Evolutionary conservation across 2,113 vertebrate genomes (phyloP).

Genomic region (Bostrychus sinensis): DNA sequence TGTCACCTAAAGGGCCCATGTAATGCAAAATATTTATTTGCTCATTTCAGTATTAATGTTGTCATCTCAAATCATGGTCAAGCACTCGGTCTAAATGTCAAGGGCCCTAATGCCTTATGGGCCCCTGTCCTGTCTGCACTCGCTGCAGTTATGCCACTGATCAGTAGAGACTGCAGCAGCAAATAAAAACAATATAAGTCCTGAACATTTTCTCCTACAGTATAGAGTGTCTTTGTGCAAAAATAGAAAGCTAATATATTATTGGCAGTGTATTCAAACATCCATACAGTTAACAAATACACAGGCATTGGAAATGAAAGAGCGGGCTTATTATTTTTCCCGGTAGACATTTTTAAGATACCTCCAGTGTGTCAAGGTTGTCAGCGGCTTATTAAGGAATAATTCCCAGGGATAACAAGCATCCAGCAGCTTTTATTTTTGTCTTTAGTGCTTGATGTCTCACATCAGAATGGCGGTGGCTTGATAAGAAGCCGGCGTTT

Average conservation of each 20-base stretch:
- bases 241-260: slow-evolving; percentile 4
- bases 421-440: slow-evolving; percentile 20
- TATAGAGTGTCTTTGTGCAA: background rate
- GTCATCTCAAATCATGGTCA: background rate
- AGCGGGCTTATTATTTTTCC: background rate
- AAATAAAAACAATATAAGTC: background rate
- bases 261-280: slow-evolving; percentile 8
- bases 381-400: slow-evolving; percentile 12
- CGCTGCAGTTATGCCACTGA: background rate
- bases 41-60: background rate
- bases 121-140: background rate
- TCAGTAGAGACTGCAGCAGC: background rate
- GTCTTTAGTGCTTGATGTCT: slow-evolving; percentile 13
- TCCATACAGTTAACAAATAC: background rate
- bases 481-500: slow-evolving; percentile 11
- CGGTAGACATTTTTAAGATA: slow-evolving; percentile 2
- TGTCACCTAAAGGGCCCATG: too few species aligned
- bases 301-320: background rate
- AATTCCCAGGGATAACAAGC: slow-evolving; percentile 18
- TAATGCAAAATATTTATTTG: background rate
- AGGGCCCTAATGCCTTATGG: background rate
- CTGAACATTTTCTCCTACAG: background rate
- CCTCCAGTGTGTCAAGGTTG: slow-evolving; percentile 5
- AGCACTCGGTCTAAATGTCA: background rate
- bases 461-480: slow-evolving; percentile 14